A percentile compares a stretch with the other conserved stretches of the same genome.
Evolutionary conservation across 2,113 vertebrate species (phyloP).

Genomic region (Pundamilia nyererei): DNA sequence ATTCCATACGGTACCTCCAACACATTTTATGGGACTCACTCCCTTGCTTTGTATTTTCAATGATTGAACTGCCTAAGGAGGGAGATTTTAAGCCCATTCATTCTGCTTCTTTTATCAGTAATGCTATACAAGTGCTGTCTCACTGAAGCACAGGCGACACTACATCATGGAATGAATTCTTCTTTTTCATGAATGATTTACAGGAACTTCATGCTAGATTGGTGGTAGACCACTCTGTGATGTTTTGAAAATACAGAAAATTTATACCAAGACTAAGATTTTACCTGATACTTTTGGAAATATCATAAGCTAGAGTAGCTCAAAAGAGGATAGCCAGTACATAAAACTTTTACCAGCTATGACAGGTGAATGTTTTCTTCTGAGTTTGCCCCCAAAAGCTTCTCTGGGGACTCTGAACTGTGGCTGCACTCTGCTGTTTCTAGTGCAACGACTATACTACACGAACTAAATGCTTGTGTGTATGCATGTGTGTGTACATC

Average conservation of each 20-base stretch:
- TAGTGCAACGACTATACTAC: neutral
- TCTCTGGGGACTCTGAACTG: neutral
- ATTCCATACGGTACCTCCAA: constrained; percentile 7
- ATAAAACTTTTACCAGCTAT: neutral
- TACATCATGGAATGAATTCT: neutral
- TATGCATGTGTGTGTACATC: neutral
- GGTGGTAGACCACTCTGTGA: neutral
- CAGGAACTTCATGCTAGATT: neutral
- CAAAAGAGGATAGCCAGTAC: neutral
- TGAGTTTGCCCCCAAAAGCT: neutral
- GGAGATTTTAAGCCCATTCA: constrained; percentile 1
- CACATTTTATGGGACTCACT: constrained; percentile 22
- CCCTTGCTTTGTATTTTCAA: constrained; percentile 13
- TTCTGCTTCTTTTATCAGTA: constrained; percentile 9
- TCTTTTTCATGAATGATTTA: neutral
- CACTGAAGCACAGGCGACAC: neutral
- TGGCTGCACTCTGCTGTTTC: neutral
- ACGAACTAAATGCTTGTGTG: neutral
- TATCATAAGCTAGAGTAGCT: neutral
- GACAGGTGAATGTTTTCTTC: neutral
- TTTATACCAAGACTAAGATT: neutral
- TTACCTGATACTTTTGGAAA: neutral
- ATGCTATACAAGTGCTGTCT: neutral
- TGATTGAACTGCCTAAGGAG: constrained; percentile 24
- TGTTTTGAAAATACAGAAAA: neutral